These are phyloP conservation scores for Stenchaetothrips biformis DNA, from an alignment of 2,888 invertebrate species.

Conservation along the genomic window DNA sequence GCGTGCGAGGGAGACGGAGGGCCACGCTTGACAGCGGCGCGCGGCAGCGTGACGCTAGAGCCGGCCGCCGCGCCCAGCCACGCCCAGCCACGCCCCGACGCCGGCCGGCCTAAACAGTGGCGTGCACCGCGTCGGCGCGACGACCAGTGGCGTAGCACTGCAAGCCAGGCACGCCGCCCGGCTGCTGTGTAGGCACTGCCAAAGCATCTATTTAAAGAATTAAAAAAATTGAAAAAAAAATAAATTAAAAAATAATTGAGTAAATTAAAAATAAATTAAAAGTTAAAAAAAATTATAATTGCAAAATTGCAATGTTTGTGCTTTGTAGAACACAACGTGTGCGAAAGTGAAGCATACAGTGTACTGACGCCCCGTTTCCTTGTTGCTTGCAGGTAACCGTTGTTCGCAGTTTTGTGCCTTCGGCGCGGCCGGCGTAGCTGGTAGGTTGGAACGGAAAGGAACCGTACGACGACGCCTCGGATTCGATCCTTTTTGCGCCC, in stretches of 20 bases:
- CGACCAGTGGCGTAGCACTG: neutral
- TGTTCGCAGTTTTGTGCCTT: neutral
- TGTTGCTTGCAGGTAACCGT: neutral
- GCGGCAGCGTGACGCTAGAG: neutral
- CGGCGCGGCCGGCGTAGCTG: neutral
- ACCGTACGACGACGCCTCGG: too few species aligned
- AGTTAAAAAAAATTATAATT: too few species aligned
- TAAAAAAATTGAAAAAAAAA: too few species aligned
- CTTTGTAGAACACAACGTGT: too few species aligned
- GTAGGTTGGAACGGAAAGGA: neutral
- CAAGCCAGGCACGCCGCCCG: neutral
- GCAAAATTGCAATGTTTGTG: too few species aligned
- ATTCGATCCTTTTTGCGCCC: neutral
- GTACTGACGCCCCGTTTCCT: neutral
- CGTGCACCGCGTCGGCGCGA: neutral
- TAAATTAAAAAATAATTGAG: too few species aligned
- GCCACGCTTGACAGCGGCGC: neutral
- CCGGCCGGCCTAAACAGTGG: slow-evolving; percentile 16
- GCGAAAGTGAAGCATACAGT: neutral
- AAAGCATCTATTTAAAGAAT: too few species aligned
- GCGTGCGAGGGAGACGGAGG: too few species aligned
- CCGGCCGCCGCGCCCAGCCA: neutral
- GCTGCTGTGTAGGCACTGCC: too few species aligned
- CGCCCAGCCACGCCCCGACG: neutral
- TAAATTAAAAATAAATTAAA: too few species aligned